Evolutionary conservation across 2,888 invertebrate genomes (phyloP).

Genomic region (Drosophila lacicola): DNA sequence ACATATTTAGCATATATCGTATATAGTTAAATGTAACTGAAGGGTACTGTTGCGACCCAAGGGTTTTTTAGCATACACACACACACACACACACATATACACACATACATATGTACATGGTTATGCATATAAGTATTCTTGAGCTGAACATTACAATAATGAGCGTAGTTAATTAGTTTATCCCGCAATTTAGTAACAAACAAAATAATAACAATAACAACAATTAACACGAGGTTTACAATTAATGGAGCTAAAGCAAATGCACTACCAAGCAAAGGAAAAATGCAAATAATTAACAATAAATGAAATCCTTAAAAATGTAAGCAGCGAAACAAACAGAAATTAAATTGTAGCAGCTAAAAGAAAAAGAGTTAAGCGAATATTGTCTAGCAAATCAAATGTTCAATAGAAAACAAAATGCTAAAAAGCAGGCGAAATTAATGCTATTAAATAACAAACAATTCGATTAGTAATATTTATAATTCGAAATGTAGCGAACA

Average conservation of each 20-base stretch:
- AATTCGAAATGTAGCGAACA: constrained; percentile 37
- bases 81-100: neutral
- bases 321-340: constrained; percentile 10
- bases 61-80: constrained; percentile 45
- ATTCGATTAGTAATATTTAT: constrained; percentile 36
- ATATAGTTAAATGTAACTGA: constrained; percentile 21
- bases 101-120: constrained; percentile 8
- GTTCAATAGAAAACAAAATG: constrained; percentile 19
- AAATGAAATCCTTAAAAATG: constrained; percentile 7
- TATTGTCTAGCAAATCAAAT: constrained; percentile 29
- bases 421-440: constrained; percentile 12
- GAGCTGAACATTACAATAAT: constrained; percentile 77
- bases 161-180: constrained; percentile 73
- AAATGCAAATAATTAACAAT: neutral
- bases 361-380: constrained; percentile 8
- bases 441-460: constrained; percentile 13
- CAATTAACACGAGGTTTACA: constrained; percentile 33
- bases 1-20: constrained; percentile 33
- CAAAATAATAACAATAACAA: constrained; percentile 24
- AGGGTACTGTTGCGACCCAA: constrained; percentile 37
- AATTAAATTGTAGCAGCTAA: constrained; percentile 13
- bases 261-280: constrained; percentile 40
- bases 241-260: constrained; percentile 31
- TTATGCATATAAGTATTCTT: constrained; percentile 53
- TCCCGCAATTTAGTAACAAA: constrained; percentile 42